Base-by-base conservation (phyloP, 2,113 vertebrate genomes). In the Hymenochirus boettgeri region DNA sequence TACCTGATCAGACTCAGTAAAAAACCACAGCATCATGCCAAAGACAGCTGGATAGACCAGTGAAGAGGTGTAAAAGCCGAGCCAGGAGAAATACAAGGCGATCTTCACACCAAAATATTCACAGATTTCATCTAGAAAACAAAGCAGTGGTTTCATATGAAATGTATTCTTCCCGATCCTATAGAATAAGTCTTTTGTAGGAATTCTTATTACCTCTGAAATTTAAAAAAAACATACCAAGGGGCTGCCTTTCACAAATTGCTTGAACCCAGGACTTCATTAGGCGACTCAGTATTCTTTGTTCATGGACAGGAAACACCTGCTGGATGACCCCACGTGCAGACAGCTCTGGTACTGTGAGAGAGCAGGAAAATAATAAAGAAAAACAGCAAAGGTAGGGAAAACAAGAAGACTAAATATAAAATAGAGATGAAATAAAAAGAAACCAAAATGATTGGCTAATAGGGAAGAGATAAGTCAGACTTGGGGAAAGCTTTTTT, bases 211-310 rank as follows among this genome's bases (percentile, higher is more conserved):
- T n/a, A n/a, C n/a, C n/a, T n/a, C n/a, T n/a, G 13, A 45, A 9
- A 4, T 45, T 45, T 21, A 10, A 3, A 7, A 24, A 3, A 50
- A 23, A 50, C 5, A 50, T 22, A 98, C 95, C 96, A 42, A 97
- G 79, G 0, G 95, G 96, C 75, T 97, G 95, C 7, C 95, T 91
- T 76, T 96, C 93, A 56, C 94, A 97, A 61, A 96, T 89, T 0
- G 94, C 94, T 83, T 96, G 94, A 53, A 99, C 95, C 96, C 96
- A 98, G 1, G 92, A 96, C 83, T 93, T 94, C 94, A 97, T 97
- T 57, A 99, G 85, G 76, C 95, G 85, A 74, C 92, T 88, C 72
- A 99, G 88, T 82, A 97, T 96, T 67, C 92, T 85, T 80, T 95
- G 94, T 73, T 99, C 95, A 0, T 98, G 95, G 54, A 99, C 86